Conservation (phyloP, 2,113 vertebrate genomes). For the Microcebus ravelobensis region DNA sequence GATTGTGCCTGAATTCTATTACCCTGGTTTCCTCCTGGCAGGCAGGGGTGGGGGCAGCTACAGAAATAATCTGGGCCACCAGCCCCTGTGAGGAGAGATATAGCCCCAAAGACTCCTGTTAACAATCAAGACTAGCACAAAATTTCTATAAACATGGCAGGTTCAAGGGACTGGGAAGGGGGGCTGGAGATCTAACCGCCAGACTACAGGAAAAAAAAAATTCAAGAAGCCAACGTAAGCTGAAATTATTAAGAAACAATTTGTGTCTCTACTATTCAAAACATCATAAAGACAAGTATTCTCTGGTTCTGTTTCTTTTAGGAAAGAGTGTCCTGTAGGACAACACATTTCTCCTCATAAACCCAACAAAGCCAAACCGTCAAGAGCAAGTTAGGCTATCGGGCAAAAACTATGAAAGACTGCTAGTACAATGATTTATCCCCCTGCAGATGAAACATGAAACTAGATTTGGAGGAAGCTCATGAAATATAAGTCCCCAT, state of each 20-base stretch:
- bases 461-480: conserved; percentile 35
- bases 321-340: conserved; percentile 43
- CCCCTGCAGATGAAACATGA: background rate
- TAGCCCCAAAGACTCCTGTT: conserved; percentile 14
- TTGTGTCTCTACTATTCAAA: conserved; percentile 2
- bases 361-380: background rate
- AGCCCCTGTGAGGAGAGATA: conserved; percentile 36
- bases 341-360: conserved; percentile 22
- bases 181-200: background rate
- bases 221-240: background rate
- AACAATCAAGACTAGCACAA: conserved; percentile 16
- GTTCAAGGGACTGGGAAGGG: background rate
- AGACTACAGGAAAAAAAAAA: background rate
- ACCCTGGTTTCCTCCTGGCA: conserved; percentile 73
- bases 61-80: conserved; percentile 58
- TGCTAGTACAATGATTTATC: background rate
- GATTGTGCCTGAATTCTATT: conserved; percentile 70
- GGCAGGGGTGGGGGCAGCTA: conserved; percentile 15
- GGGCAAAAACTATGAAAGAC: background rate
- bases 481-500: conserved; percentile 40
- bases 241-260: conserved; percentile 40
- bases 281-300: conserved; percentile 19
- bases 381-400: background rate
- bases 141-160: conserved; percentile 41
- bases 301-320: conserved; percentile 13